Base-by-base conservation (phyloP, 2,113 vertebrate species). In the Bubo scandiacus region DNA sequence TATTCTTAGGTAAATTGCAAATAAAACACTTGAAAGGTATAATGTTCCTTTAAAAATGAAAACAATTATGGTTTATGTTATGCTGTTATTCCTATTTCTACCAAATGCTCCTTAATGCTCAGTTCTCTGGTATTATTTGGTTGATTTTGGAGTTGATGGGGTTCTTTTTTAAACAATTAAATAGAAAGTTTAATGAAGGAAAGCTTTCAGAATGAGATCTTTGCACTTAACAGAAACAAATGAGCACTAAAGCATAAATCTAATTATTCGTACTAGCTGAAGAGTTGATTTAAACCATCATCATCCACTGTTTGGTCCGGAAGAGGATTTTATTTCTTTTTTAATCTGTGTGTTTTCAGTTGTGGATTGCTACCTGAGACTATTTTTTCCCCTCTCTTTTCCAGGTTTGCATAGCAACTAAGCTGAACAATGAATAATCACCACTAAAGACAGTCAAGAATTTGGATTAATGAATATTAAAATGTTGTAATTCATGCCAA, bases 391-490 rank as follows among this genome's bases (percentile, higher is more conserved):
- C 54, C n/a, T 75, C 29, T 96, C 34, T 66, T 72, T 96, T 72
- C 66, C 51, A 92, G 51, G 42, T 95, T 95, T 96, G 58, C 54
- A 54, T 72, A 96, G 68, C 65, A 95, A 94, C 83, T 89, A 59
- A 95, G 40, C 40, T 92, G 73, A 97, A 94, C 84, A 97, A 94
- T 77, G 63, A 74, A 94, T 95, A 96, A 93, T 92, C 95, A 74
- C 58, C 40, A 38, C 67, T 97, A 58, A 87, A 87, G 77, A 71
- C 34, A 87, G 30, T 68, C n/a, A 91, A 82, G 78, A 94, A 91
- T 7, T 63, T 85, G 55, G 43, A 96, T 94, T 91, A 97, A 95
- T 97, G 94, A 97, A 97, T 97, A 98, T 96, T 96, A 97, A 97
- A 97, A 97, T 90, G 80, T 94, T 97, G 52, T 92, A 92, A 97